These are phyloP conservation scores for Bombus ignitus DNA, from an alignment of 1,140 invertebrate genomes.

Conservation along the genomic window DNA sequence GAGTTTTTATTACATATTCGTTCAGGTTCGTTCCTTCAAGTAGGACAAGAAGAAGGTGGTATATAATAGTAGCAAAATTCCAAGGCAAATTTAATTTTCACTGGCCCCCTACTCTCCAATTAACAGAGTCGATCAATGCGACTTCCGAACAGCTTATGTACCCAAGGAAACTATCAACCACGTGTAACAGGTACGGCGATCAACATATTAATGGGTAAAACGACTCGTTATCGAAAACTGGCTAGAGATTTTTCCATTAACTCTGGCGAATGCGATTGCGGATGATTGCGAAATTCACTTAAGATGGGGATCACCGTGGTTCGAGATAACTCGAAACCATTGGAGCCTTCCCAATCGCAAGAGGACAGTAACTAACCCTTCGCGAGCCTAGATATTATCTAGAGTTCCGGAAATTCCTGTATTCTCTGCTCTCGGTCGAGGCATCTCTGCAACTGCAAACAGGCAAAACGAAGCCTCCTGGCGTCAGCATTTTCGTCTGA, in stretches of 20 bases:
- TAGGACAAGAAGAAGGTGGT: background rate
- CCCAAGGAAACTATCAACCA: too few relatives aligned
- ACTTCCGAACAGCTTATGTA: background rate
- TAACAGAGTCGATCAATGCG: background rate
- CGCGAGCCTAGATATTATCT: constrained; percentile 12
- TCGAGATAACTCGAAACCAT: background rate
- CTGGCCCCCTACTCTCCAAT: background rate
- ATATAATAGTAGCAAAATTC: background rate
- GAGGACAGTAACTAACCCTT: background rate
- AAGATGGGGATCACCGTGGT: background rate
- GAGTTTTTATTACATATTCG: background rate
- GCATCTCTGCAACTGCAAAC: background rate
- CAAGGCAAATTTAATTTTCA: background rate
- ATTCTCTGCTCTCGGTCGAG: background rate
- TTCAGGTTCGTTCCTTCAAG: accelerated
- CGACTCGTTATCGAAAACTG: background rate
- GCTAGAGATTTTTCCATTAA: background rate
- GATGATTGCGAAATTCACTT: background rate
- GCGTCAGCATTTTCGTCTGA: background rate
- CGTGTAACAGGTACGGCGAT: too few relatives aligned
- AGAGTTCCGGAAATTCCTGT: constrained; percentile 25
- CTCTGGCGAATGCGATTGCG: background rate
- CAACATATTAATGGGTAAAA: too few relatives aligned
- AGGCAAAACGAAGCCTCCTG: background rate
- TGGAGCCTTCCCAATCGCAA: background rate